Conservation (phyloP, 2,888 invertebrate genomes). For the Fragum whitleyi region DNA sequence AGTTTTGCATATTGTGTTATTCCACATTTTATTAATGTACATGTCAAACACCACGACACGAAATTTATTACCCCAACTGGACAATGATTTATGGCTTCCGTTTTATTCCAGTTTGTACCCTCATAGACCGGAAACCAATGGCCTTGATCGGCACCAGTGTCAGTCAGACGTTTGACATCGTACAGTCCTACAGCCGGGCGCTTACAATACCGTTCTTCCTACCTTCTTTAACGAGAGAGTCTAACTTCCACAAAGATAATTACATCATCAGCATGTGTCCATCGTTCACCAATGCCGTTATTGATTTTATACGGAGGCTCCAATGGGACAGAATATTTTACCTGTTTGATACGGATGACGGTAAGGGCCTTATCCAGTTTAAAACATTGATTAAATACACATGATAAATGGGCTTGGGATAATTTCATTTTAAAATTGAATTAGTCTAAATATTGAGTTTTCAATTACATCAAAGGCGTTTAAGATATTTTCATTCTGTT, state of each 20-base stretch:
- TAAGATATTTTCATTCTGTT: no score
- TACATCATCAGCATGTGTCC: conserved; percentile 90
- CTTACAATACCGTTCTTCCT: conserved; percentile 82
- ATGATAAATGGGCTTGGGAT: no score
- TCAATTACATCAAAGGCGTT: no score
- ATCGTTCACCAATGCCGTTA: conserved; percentile 97
- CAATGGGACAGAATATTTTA: conserved; percentile 95
- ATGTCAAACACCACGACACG: not conserved
- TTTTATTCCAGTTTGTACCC: conserved; percentile 78
- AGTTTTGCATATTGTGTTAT: no score
- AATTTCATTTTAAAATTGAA: no score
- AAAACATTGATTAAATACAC: no score
- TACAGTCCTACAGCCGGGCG: conserved; percentile 80
- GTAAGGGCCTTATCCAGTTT: conserved; percentile 87
- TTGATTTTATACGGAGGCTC: conserved; percentile 96
- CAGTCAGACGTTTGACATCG: conserved; percentile 77
- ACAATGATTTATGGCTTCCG: not conserved
- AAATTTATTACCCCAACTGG: not conserved
- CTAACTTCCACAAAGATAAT: conserved; percentile 57
- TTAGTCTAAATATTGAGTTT: no score
- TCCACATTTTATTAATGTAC: not conserved
- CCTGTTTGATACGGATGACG: conserved; percentile 95
- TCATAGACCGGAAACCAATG: conserved; percentile 75
- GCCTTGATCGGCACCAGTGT: conserved; percentile 79
- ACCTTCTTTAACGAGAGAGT: conserved; percentile 74